A percentile compares a stretch with the other conserved stretches of the same genome.
Evolutionary conservation across 2,797 vertebrate genomes (phyloP).

Genomic region (Pantherophis alleghaniensis): DNA sequence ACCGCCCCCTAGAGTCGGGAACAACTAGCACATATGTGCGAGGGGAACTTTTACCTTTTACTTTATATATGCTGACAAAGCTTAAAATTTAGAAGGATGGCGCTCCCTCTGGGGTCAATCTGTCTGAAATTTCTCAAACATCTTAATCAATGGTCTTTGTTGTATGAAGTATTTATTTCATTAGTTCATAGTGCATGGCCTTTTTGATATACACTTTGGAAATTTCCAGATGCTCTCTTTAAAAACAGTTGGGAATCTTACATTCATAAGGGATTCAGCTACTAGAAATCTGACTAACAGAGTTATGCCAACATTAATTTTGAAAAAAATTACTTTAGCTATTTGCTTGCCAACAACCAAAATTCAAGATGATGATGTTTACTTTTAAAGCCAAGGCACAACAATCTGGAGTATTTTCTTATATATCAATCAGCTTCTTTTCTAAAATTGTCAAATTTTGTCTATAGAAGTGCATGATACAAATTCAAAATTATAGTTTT

Average conservation of each 20-base stretch:
- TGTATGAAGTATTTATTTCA: not conserved
- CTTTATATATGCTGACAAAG: too few relatives aligned
- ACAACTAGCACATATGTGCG: too few relatives aligned
- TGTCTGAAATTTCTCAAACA: not conserved
- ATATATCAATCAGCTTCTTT: not conserved
- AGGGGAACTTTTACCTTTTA: too few relatives aligned
- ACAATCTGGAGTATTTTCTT: not conserved
- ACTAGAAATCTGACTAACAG: not conserved
- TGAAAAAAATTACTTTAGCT: not conserved
- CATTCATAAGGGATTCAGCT: not conserved
- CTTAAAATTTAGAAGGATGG: not conserved
- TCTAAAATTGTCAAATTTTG: not conserved
- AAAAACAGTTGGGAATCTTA: not conserved
- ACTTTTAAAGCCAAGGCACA: not conserved
- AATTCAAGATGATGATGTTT: not conserved
- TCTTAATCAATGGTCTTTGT: not conserved
- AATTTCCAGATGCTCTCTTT: not conserved
- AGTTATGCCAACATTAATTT: not conserved
- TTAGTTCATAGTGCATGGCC: not conserved
- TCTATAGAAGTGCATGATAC: not conserved
- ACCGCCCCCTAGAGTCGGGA: too few relatives aligned
- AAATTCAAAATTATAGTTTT: not conserved
- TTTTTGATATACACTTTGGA: not conserved
- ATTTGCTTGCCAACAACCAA: not conserved
- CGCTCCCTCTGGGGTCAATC: not conserved